These are phyloP conservation scores for Tridacna gigas DNA, from an alignment of 2,888 invertebrate genomes.

Conservation along the genomic window DNA sequence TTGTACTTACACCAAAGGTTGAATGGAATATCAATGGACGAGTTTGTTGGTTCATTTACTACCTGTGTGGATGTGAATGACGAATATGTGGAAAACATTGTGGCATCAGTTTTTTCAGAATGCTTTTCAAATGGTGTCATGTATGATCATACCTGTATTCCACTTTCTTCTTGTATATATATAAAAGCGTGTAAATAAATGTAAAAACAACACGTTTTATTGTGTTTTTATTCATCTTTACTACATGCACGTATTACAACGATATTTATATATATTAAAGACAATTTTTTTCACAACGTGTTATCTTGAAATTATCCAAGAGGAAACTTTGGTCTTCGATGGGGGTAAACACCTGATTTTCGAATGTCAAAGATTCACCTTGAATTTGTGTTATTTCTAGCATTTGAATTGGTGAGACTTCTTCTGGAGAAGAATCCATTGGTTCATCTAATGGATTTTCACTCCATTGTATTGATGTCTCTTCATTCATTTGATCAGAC, in stretches of 20 bases:
- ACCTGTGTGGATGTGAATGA: conserved; percentile 20
- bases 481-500: background rate
- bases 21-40: conserved; percentile 12
- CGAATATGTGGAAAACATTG: conserved; percentile 8
- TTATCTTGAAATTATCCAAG: background rate
- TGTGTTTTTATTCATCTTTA: too few species aligned
- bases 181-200: conserved; percentile 6
- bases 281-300: background rate
- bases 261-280: too few species aligned
- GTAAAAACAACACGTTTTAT: background rate
- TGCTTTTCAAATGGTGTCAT: conserved; percentile 26
- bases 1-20: conserved; percentile 33
- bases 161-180: conserved; percentile 3
- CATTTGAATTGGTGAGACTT: background rate
- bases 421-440: conserved; percentile 3
- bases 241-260: too few species aligned
- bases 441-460: background rate
- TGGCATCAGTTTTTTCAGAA: background rate
- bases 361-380: conserved; percentile 7
- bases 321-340: conserved; percentile 15
- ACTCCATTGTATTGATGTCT: background rate
- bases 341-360: background rate
- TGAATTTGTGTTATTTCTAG: background rate
- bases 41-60: conserved; percentile 30
- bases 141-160: conserved; percentile 21